Conservation (phyloP, 1,140 invertebrate genomes). For the Aphis craccivora region DNA sequence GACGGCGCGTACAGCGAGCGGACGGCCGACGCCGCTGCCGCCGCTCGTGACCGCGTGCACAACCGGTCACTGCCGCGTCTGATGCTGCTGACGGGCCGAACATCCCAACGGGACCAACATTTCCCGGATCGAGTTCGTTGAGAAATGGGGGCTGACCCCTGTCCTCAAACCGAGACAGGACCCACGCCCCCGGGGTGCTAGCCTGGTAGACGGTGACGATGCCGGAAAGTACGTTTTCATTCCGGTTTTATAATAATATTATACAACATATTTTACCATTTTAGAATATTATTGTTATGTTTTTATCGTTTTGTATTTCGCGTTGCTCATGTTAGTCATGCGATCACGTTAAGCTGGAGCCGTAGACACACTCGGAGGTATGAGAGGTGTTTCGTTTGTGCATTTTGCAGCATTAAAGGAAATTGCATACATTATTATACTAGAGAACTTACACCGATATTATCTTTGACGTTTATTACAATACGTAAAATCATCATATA, state of each 20-base stretch:
- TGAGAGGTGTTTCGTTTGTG: too few relatives aligned
- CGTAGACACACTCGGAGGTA: too few relatives aligned
- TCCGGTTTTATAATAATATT: not conserved
- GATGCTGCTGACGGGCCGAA: slow-evolving; percentile 63
- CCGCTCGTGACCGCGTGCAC: slow-evolving; percentile 49
- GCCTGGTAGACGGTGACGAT: slow-evolving; percentile 57
- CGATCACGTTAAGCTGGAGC: too few relatives aligned
- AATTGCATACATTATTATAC: too few relatives aligned
- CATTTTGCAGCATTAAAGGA: too few relatives aligned
- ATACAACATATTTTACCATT: not conserved
- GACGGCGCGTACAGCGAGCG: not conserved
- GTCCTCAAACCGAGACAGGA: slow-evolving; percentile 93
- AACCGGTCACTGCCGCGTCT: slow-evolving; percentile 53
- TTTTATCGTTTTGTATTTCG: not conserved
- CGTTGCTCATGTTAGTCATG: not conserved
- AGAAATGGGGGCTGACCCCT: slow-evolving; percentile 94
- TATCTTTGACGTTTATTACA: too few relatives aligned
- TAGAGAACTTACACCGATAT: too few relatives aligned
- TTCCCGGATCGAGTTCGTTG: slow-evolving; percentile 93
- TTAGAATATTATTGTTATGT: not conserved
- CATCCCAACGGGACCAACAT: slow-evolving; percentile 77
- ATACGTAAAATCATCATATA: too few relatives aligned
- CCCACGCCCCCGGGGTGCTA: slow-evolving; percentile 75
- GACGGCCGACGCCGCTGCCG: slow-evolving; percentile 29
- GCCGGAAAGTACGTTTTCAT: slow-evolving; percentile 48